phyloP scores from a whole-genome alignment of 2,113 vertebrate species.

The Chascanopsetta lugubris region DNA sequence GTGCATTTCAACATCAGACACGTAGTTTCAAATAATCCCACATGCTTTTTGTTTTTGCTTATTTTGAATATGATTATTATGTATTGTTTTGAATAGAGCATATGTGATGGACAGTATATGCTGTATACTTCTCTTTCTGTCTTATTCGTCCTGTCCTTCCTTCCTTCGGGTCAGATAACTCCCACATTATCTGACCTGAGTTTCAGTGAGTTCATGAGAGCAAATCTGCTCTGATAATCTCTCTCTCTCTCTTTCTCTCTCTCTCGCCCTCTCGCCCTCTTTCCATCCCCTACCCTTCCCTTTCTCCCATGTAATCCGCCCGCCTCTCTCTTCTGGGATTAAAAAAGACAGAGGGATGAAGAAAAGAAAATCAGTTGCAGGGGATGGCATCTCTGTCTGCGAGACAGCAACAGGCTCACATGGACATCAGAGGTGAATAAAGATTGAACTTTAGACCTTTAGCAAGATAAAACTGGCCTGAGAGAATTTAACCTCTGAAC shows the following conservation, averaged over 20 bases:
- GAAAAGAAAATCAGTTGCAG: conserved; percentile 29
- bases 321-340: conserved; percentile 53
- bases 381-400: conserved; percentile 4
- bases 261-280: conserved; percentile 44
- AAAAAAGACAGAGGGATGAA: conserved; percentile 60
- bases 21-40: too few species aligned
- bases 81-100: too few species aligned
- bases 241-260: conserved; percentile 39
- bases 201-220: conserved; percentile 37
- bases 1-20: too few species aligned
- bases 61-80: too few species aligned
- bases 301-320: conserved; percentile 60
- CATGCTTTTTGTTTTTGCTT: too few species aligned
- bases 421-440: not conserved
- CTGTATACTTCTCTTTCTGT: not conserved
- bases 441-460: too few species aligned
- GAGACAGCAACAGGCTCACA: conserved; percentile 6
- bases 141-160: not conserved
- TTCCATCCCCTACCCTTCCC: conserved; percentile 38
- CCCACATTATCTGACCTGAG: conserved; percentile 31
- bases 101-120: too few species aligned
- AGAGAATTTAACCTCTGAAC: too few species aligned
- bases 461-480: too few species aligned
- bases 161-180: conserved; percentile 1
- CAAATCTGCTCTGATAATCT: conserved; percentile 68